Evolutionary conservation across 1,140 invertebrate genomes (phyloP), one percentile per base, ranked within the genome.

Genomic region (Ptiloglossa arizonensis): DNA sequence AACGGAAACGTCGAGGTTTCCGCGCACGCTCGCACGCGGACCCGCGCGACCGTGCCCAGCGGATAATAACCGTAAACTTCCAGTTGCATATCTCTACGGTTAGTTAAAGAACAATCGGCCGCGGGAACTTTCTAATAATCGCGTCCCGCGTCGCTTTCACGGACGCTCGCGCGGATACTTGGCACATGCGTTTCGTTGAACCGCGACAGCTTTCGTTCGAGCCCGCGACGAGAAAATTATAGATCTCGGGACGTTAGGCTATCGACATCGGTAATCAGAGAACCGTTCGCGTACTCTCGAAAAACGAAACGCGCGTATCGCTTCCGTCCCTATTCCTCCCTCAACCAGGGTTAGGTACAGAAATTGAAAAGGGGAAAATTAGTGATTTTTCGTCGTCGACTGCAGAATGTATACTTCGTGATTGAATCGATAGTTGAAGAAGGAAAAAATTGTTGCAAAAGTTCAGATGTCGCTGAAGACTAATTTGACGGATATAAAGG

Each of bases 71-170:
- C 73, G 73, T 69, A 64, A 76, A 69, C 52, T 68, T 76, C 54
- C 64, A 59, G 73, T 76, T 48, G 64, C 64, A 66, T 82, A 69
- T 81, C 48, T 22, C 19, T 8, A n/a, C 5, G 41, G 24, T 11
- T 22, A 22, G 38, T 50, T 44, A 27, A 64, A 70, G 80, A 76
- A 83, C 80, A 83, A 83, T 83, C 81, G 80, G 48, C 24, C 80
- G 69, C 27, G 24, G 35, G n/a, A 77, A 82, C 81, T 83, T 83
- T 83, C 67, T 76, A 76, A 69, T 76, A 69, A 76, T 69, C 64
- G 15, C 32, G 8, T 19, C 24, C 54, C 54, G 44, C 27, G 44
- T 41, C 73, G 54, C 73, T 76, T 76, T 76, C 73, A 69, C 73
- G 64, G 11, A 5, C 5, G 3, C n/a, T 22, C 41, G 15, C 24